Base-by-base conservation (phyloP, 2,888 invertebrate genomes). In the Acanthacorydalis orientalis region DNA sequence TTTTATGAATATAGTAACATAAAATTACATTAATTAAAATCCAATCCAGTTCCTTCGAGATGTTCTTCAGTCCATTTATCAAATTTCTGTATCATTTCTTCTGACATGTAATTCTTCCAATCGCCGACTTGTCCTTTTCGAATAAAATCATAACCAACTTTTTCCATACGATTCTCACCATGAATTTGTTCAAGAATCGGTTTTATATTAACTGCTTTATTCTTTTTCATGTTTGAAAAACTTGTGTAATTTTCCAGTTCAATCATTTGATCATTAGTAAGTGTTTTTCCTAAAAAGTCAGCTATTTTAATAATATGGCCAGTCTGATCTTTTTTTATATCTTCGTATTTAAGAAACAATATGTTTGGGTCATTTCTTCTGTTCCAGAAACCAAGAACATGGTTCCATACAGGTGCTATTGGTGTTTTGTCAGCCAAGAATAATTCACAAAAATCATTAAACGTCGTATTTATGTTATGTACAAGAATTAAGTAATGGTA, bases 401-500 rank as follows among this genome's bases (percentile, higher is more conserved):
- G 62, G 4, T 57, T 54, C 60, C 58, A 58, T 46, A 55, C 57
- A 12, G 59, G 57, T 23, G 55, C 52, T 47, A 39, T 10, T 10
- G 46, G 46, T 7, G 31, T 59, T 52, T 71, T 60, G 53, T 72
- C 72, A 50, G 64, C 65, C 47, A 72, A 63, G 52, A 77, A 77
- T 1, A 73, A 68, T 14, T 73, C 69, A 63, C 74, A 75, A 55
- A 75, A 77, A 31, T 68, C 60, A 1, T 64, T 60, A 44, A 77
- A 69, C 1, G 62, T 64, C 0, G 70, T 68, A 11, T 63, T 63
- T 54, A 71, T 64, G 0, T 72, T 60, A 12, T 68, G 61, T 11
- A 75, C 60, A 58, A 77, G 68, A 50, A 69, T 72, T 56, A 75
- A 75, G 44, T 80, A 69, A 55, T 77, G 75, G 57, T 70, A 82